Base-by-base conservation (phyloP, 2,797 vertebrate genomes). In the Limnodromus scolopaceus region DNA sequence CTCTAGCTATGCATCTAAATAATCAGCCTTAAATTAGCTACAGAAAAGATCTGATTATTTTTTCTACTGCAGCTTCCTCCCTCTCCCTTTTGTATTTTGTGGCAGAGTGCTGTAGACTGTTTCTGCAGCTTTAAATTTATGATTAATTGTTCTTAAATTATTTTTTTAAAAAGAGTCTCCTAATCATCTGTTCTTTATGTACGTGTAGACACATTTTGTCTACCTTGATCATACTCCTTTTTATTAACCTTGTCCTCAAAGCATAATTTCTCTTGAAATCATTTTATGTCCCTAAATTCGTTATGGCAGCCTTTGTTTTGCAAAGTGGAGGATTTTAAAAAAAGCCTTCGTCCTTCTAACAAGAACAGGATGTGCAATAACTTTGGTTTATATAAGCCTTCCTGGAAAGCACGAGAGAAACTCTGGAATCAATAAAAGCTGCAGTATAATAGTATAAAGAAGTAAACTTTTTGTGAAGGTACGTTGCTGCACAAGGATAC, bases 311-410 rank as follows among this genome's bases (percentile, higher is more conserved):
- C 27, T 74, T 88, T 89, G 63, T 63, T 90, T 94, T 90, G 71
- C 32, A n/a, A 76, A 94, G 54, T 20, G 22, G 25, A 81, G 27
- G 76, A 54, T 74, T 92, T 79, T 41, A 1, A 1, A 34, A 70
- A 86, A 90, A 72, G 19, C 7, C 28, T 84, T 83, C 14, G 6
- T 92, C 77, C 51, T 92, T 69, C 43, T 89, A 95, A 93, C 58
- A 91, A 94, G 92, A 94, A 95, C 81, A 96, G 93, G 90, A 94
- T 95, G 92, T 95, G 77, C 88, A 93, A 45, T 91, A 95, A 46
- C 75, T 79, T 71, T 45, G 64, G 87, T 84, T 97, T 91, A 89
- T 93, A 87, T 87, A 95, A 93, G 80, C 68, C 53, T 93, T 96
- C 92, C 66, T 92, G 90, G 88, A 95, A 95, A 95, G 78, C 75